These are phyloP conservation scores for Acleris sparsana DNA, from an alignment of 2,888 invertebrate species.

Conservation along the genomic window DNA sequence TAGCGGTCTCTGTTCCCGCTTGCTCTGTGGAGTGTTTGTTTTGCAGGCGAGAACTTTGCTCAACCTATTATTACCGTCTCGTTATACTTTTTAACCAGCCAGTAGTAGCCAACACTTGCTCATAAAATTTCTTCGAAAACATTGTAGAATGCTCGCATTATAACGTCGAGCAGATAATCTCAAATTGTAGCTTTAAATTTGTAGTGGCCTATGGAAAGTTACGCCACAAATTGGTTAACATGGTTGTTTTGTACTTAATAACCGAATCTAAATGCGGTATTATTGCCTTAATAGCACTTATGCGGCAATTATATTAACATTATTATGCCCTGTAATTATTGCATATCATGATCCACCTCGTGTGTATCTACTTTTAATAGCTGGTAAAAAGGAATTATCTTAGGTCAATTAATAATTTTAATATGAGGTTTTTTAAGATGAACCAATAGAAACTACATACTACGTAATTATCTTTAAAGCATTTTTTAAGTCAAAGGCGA, in stretches of 20 bases:
- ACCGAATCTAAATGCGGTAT: slow-evolving; percentile 23
- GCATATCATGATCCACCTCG: slow-evolving; percentile 9
- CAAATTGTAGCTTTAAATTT: slow-evolving; percentile 3
- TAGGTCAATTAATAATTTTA: slow-evolving; percentile 1
- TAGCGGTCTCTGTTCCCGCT: slow-evolving; percentile 64
- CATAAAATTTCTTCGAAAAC: slow-evolving; percentile 29
- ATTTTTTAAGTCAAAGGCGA: too few species aligned
- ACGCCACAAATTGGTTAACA: slow-evolving; percentile 10
- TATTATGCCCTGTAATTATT: slow-evolving; percentile 22
- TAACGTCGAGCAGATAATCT: slow-evolving; percentile 4
- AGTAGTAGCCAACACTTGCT: slow-evolving; percentile 62
- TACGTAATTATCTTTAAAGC: too few species aligned
- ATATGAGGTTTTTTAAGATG: neutral
- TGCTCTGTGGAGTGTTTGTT: slow-evolving; percentile 79
- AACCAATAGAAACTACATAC: too few species aligned
- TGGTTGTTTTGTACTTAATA: slow-evolving; percentile 10
- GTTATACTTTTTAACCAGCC: slow-evolving; percentile 73
- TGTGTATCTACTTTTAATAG: neutral
- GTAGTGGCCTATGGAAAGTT: slow-evolving; percentile 13
- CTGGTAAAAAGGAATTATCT: slow-evolving; percentile 6
- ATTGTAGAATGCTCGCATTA: slow-evolving; percentile 13
- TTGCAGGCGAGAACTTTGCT: slow-evolving; percentile 81
- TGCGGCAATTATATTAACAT: slow-evolving; percentile 16
- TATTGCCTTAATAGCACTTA: slow-evolving; percentile 6
- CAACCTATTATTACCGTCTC: slow-evolving; percentile 79